Conservation (phyloP, 2,888 invertebrate genomes). For the Thecocarcelia acutangulata region DNA sequence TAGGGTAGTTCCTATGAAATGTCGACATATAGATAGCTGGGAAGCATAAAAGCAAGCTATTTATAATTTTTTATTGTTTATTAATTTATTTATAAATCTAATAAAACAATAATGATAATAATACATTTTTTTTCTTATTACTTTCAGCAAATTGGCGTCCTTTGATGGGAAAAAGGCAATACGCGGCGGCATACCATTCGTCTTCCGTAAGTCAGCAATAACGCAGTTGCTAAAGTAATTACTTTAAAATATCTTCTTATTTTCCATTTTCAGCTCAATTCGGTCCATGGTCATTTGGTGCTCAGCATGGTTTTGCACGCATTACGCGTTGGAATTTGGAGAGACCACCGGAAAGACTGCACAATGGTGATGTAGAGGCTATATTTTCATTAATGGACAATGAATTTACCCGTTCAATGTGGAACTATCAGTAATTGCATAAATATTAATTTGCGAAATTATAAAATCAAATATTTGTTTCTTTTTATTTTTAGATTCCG, state of each 20-base stretch:
- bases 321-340: conserved; percentile 95
- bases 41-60: too few relatives aligned
- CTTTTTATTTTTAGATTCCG: conserved; percentile 85
- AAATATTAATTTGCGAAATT: not conserved
- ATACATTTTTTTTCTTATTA: not conserved
- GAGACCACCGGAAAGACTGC: conserved; percentile 92
- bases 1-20: too few relatives aligned
- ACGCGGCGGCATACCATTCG: conserved; percentile 97
- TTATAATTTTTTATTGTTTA: too few relatives aligned
- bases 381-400: conserved; percentile 95
- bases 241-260: not conserved
- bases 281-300: conserved; percentile 96
- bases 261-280: conserved; percentile 88
- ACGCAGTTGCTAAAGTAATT: not conserved
- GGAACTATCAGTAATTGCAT: conserved; percentile 92
- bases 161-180: conserved; percentile 98
- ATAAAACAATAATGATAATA: too few relatives aligned
- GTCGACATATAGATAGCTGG: too few relatives aligned
- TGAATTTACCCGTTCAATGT: conserved; percentile 95
- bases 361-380: conserved; percentile 95
- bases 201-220: conserved; percentile 98
- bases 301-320: conserved; percentile 97
- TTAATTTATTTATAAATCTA: too few relatives aligned
- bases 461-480: not conserved
- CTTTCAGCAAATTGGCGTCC: conserved; percentile 93